Evolutionary conservation across 2,888 invertebrate species (phyloP), one percentile per base, ranked within the genome.

Genomic region (Gari tellinella): DNA sequence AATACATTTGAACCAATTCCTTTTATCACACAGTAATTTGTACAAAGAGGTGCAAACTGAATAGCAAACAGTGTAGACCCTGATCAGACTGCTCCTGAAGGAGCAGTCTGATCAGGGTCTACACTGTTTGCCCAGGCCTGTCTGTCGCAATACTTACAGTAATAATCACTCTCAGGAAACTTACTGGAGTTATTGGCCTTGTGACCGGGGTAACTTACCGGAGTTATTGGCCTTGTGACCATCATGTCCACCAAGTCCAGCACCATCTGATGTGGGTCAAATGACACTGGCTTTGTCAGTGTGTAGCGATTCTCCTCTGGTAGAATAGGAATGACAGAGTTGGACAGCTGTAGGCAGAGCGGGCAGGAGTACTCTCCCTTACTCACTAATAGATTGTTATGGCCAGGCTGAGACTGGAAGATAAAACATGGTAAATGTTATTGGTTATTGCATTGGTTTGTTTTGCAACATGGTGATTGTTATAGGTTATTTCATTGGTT

Each of bases 301-400:
- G 85, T 79, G 48, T 75, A 82, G 31, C 80, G 81, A 60, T 83
- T 87, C 38, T 86, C 87, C 53, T 88, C 87, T 0, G 90, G 90
- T 19, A 88, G 63, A 38, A 92, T 86, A 0, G 94, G 99, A 87
- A 99, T 94, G 86, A 98, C 97, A 12, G 97, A 96, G 92, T 97
- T 97, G 0, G 97, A 96, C 62, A 97, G 92, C 93, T 98, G 98
- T 15, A 99, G 94, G 92, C 99, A 99, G 80, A 99, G 94, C 26
- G 99, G 99, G 93, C 99, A 99, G 84, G 96, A 95, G 93, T 97
- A 99, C 94, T 99, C 98, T 57, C 87, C 88, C 60, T 88, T 90
- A 67, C 72, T 83, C 72, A 89, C 89, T 56, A 92, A 86, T 43
- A 89, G 91, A 41, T 93, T 94, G 19, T 76, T 80, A n/a, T 86